These are phyloP conservation scores for Anoura caudifer DNA, from an alignment of 2,113 vertebrate species.

Conservation along the genomic window DNA sequence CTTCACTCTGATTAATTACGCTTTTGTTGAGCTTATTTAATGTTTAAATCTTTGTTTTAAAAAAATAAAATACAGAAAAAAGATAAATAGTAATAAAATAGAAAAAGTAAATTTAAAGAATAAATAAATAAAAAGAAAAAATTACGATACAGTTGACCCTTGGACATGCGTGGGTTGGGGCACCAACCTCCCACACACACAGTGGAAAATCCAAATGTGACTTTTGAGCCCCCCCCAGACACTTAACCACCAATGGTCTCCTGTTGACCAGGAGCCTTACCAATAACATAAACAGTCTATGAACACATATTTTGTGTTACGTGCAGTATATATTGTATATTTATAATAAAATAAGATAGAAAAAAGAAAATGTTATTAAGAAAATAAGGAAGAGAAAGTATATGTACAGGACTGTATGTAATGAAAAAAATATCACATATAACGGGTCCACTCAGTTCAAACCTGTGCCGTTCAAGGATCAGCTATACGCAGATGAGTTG, in stretches of 20 bases:
- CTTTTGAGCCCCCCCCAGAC: not conserved
- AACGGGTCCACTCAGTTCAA: not conserved
- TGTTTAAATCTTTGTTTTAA: conserved; percentile 1
- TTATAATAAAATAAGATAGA: not conserved
- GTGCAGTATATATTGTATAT: not conserved
- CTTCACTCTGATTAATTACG: not conserved
- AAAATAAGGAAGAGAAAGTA: not conserved
- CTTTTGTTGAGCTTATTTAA: not conserved
- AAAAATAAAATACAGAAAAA: not conserved
- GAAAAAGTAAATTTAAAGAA: not conserved
- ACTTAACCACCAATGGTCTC: not conserved
- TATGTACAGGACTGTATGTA: not conserved
- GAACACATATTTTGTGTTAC: not conserved
- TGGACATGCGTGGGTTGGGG: not conserved
- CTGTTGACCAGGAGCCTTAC: not conserved
- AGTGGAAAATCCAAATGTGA: not conserved
- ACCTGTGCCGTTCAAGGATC: not conserved
- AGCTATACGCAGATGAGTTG: not conserved
- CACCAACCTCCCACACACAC: not conserved
- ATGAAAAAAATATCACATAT: not conserved
- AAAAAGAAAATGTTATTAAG: not conserved
- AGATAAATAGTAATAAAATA: no score
- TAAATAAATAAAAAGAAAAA: no score
- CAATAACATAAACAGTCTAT: not conserved
- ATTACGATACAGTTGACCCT: not conserved